These are phyloP conservation scores for Nineta flava DNA, from an alignment of 2,888 invertebrate genomes.

Conservation along the genomic window DNA sequence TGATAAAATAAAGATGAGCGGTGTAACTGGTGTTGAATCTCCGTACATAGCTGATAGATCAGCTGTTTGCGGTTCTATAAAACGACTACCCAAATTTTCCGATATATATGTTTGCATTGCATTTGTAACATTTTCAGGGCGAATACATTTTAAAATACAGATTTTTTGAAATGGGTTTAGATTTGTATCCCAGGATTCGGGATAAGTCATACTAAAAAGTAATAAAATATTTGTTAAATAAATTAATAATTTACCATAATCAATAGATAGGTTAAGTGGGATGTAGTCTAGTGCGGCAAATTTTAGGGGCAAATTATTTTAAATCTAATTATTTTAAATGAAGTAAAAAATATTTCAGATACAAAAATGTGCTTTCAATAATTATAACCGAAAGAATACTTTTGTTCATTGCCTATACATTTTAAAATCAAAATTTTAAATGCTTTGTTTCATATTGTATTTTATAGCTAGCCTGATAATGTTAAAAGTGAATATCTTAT, in stretches of 20 bases:
- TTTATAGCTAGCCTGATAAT: too few species aligned
- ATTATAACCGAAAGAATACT: too few species aligned
- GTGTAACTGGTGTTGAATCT: conserved; percentile 62
- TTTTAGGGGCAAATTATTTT: too few species aligned
- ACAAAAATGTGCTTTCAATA: too few species aligned
- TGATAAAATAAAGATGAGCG: conserved; percentile 76
- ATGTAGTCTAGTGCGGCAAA: too few species aligned
- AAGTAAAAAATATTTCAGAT: too few species aligned
- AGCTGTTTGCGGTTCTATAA: conserved; percentile 74
- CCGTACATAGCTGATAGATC: conserved; percentile 66
- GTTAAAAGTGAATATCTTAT: too few species aligned
- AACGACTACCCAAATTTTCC: conserved; percentile 53
- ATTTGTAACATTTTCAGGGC: conserved; percentile 71
- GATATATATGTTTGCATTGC: conserved; percentile 64
- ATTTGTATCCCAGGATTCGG: conserved; percentile 44
- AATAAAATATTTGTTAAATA: background rate
- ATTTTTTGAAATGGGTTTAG: conserved; percentile 61
- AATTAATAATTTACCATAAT: background rate
- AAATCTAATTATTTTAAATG: too few species aligned
- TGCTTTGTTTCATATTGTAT: too few species aligned
- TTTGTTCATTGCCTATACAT: too few species aligned
- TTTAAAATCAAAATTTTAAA: too few species aligned
- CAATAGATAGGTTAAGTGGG: too few species aligned
- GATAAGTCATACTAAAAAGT: conserved; percentile 39
- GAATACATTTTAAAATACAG: conserved; percentile 57